Percentiles rank a stretch among this genome's conserved stretches.
Conservation (phyloP, 1,140 invertebrate species). For the Pseudomyrmex concolor region DNA sequence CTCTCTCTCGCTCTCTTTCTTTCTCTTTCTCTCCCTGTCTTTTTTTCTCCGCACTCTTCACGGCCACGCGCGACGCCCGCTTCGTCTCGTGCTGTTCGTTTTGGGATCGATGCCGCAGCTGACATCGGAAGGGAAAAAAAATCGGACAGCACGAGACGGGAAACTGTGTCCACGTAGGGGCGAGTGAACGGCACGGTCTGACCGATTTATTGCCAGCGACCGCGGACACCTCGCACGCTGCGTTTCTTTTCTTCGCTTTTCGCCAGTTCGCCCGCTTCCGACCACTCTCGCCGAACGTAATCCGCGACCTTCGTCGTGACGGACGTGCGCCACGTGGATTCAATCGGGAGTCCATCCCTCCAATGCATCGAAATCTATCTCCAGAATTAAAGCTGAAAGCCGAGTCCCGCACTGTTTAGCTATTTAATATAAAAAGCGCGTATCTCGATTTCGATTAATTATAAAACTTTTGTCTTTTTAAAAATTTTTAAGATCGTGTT, state of each 20-base stretch:
- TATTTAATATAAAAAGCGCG: neutral
- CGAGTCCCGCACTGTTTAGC: neutral
- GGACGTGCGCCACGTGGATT: slow-evolving; percentile 65
- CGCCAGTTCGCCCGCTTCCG: slow-evolving; percentile 33
- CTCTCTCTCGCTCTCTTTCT: slow-evolving; percentile 20
- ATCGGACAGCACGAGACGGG: slow-evolving; percentile 66
- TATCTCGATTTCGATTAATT: neutral
- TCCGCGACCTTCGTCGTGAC: slow-evolving; percentile 70
- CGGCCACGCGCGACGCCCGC: slow-evolving; percentile 34
- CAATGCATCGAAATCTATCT: slow-evolving; percentile 40
- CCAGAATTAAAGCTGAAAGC: slow-evolving; percentile 50
- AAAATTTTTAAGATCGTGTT: too few species aligned
- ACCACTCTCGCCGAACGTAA: slow-evolving; percentile 59
- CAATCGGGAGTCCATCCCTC: slow-evolving; percentile 31
- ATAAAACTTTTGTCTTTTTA: too few species aligned
- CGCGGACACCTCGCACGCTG: slow-evolving; percentile 50
- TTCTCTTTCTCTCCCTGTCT: slow-evolving; percentile 28
- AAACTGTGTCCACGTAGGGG: slow-evolving; percentile 60
- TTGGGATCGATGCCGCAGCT: slow-evolving; percentile 73
- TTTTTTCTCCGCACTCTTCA: slow-evolving; percentile 43
- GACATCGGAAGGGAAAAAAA: slow-evolving; percentile 65
- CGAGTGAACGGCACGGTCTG: slow-evolving; percentile 50
- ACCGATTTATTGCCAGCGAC: slow-evolving; percentile 73
- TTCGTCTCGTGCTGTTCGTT: slow-evolving; percentile 63
- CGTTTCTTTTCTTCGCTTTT: slow-evolving; percentile 68